Base-by-base conservation (phyloP, 1,140 invertebrate genomes). In the Metopolophium dirhodum region DNA sequence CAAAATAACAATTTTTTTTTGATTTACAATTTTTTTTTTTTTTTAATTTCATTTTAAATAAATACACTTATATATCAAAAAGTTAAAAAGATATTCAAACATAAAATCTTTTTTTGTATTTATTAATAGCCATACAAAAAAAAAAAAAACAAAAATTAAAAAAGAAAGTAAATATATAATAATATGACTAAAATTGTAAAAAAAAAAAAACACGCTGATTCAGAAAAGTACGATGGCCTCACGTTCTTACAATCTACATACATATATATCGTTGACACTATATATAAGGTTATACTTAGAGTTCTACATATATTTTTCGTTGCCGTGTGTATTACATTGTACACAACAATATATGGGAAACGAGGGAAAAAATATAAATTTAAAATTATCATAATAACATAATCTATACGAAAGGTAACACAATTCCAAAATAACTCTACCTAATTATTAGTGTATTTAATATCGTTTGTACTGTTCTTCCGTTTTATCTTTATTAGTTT, bases 61-160 rank as follows among this genome's bases (percentile, higher is more conserved):
- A 92, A 93, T 93, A 93, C 91, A 93, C 91, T 93, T 93, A 57
- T 93, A 85, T 93, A 93, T 93, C 89, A 93, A 93, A 93, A 93
- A 85, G 37, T 93, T 85, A 86, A 93, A 93, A 93, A 85, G 90
- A 91, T 91, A 45, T 93, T 86, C 47, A 57, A 93, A 93, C 77
- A 37, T 82, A 47, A 82, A 77, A 83, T n/a, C 26, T 51, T 83
- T 49, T 77, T 91, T 91, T 92, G 68, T 45, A 85, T 92, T 68
- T 77, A 77, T 93, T 93, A 93, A 83, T 85, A 93, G 49, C 77
- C 47, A 93, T 86, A 90, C 54, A 90, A 93, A 83, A 83, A 92
- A 91, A 90, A 93, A 83, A 83, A 92, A 91, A 92, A 9, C 26
- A 26, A 92, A 57, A 86, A 57, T 57, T 89, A 85, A 51, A 85